Evolutionary conservation across 2,888 invertebrate genomes (phyloP), one percentile per base, ranked within the genome.

Genomic region (Ommatoiulus sabulosus): DNA sequence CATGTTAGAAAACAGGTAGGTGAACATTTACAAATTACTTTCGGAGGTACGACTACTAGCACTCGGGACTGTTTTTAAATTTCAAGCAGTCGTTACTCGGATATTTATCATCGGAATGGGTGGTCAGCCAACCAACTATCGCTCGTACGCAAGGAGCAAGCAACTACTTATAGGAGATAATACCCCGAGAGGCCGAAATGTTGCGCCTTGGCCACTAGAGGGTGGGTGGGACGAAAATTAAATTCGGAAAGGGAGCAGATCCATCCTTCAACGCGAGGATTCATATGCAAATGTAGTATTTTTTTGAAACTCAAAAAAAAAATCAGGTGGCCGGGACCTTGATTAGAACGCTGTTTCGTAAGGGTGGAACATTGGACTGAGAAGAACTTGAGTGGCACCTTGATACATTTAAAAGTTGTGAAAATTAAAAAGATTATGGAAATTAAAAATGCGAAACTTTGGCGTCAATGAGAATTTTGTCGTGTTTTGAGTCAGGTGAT

Each of bases 21-120:
- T 86, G 86, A 87, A 87, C 87, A 87, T 87, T 87, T 87, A 87
- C 87, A 87, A 87, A 87, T 87, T 87, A 52, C 63, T 87, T 87
- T 87, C 57, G 86, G 43, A 87, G 63, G 87, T 48, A 57, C 52
- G 52, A 87, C 63, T 87, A 63, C 52, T 44, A 87, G 52, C 43
- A 57, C 48, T 86, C 48, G 44, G n/a, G 46, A 86, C 48, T 44
- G 44, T 86, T 86, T 86, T 86, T 44, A 46, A 86, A 86, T 86
- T 86, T 86, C 48, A 86, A 86, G 86, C 86, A 86, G 86, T 86
- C 86, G 48, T 86, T 86, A 86, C 46, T 44, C n/a, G 86, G 86
- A 86, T 63, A 87, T 87, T 87, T 87, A 63, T 87, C 87, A 52
- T 87, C 87, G n/a, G 52, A 87, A 87, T 87, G 87, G 87, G 87